phyloP scores from a whole-genome alignment of 2,888 invertebrate species.

The Andrena bicolor region DNA sequence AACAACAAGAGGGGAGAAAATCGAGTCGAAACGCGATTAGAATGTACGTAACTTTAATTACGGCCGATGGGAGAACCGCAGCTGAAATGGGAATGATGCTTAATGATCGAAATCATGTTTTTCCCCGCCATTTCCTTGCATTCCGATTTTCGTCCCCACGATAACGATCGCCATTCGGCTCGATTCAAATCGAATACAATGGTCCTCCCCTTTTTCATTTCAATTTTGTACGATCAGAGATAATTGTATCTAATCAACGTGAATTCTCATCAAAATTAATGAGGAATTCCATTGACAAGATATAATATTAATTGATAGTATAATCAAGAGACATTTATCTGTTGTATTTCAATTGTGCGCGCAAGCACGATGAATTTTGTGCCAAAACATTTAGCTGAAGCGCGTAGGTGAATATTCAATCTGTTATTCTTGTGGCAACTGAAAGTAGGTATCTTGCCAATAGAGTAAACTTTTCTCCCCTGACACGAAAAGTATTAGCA shows the following conservation, averaged over 20 bases:
- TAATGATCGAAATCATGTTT: constrained; percentile 61
- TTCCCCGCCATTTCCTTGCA: constrained; percentile 26
- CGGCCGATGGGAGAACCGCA: constrained; percentile 42
- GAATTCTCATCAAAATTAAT: background rate
- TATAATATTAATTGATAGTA: too few relatives aligned
- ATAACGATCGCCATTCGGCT: constrained; percentile 7
- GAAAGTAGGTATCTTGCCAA: background rate
- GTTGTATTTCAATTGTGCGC: too few relatives aligned
- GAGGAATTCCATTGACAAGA: too few relatives aligned
- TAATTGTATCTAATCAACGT: background rate
- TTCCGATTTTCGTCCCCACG: constrained; percentile 40
- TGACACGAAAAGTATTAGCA: background rate
- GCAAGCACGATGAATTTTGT: too few relatives aligned
- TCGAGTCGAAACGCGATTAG: constrained; percentile 47
- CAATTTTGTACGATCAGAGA: background rate
- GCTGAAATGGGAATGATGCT: constrained; percentile 61
- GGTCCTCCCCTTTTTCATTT: background rate
- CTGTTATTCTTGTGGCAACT: background rate
- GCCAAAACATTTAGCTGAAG: too few relatives aligned
- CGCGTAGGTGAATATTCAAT: too few relatives aligned
- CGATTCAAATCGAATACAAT: background rate
- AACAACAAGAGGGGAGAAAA: constrained; percentile 49
- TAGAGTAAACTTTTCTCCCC: background rate
- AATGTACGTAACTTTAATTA: constrained; percentile 22
- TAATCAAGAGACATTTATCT: too few relatives aligned